These are phyloP conservation scores for Thomomys bottae DNA, from an alignment of 2,113 vertebrate genomes.

Conservation along the genomic window DNA sequence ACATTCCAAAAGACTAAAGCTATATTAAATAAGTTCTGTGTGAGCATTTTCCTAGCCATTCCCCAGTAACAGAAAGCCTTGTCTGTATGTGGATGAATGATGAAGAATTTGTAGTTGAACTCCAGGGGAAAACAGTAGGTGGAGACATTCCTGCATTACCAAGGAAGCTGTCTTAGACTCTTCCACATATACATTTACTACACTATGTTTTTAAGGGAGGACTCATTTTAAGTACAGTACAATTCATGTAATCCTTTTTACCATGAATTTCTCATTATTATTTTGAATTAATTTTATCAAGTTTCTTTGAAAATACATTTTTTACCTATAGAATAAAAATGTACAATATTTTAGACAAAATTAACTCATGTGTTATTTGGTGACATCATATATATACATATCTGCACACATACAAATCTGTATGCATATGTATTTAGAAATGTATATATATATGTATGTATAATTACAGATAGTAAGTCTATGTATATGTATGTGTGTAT, in stretches of 20 bases:
- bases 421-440: too few species aligned
- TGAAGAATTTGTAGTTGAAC: neutral
- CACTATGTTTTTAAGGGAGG: neutral
- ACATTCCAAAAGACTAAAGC: neutral
- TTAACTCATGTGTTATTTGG: neutral
- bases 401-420: too few species aligned
- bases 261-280: neutral
- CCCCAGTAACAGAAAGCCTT: neutral
- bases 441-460: too few species aligned
- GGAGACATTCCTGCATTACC: too few species aligned
- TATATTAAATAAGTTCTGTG: neutral
- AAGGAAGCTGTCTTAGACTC: neutral
- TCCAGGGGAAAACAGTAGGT: too few species aligned
- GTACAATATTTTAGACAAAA: neutral
- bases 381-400: too few species aligned
- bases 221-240: neutral
- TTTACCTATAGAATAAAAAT: too few species aligned
- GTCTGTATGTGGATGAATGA: neutral
- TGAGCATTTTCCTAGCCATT: neutral
- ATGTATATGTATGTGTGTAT: too few species aligned
- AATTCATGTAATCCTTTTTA: neutral
- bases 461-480: too few species aligned
- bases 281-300: neutral
- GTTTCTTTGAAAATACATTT: neutral
- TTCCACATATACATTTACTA: neutral